These are phyloP conservation scores for Euzophera pinguis DNA, from an alignment of 2,888 invertebrate genomes.

Conservation along the genomic window DNA sequence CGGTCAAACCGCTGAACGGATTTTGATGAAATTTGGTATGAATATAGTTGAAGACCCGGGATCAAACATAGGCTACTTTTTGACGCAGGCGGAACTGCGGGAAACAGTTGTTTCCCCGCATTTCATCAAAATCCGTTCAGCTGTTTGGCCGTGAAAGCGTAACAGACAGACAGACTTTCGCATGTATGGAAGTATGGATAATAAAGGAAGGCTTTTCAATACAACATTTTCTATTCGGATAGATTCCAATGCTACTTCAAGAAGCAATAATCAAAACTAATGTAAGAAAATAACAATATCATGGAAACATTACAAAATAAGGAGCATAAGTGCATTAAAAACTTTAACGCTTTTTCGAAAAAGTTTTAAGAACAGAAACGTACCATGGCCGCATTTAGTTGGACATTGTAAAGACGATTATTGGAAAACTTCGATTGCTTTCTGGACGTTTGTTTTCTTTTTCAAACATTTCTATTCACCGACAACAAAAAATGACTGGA, in stretches of 20 bases:
- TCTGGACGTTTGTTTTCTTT: constrained; percentile 9
- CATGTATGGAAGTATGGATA: no score
- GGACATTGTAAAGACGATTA: constrained; percentile 12
- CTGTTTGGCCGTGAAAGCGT: no score
- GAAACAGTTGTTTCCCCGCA: no score
- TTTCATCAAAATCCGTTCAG: no score
- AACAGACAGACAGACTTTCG: no score
- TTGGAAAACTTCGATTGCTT: constrained; percentile 15
- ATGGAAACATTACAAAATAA: not conserved
- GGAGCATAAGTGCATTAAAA: not conserved
- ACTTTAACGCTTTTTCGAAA: constrained; percentile 6
- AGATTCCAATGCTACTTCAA: not conserved
- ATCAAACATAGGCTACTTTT: no score
- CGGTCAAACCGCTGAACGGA: no score
- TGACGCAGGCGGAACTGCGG: no score
- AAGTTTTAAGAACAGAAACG: constrained; percentile 4
- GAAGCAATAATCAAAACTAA: not conserved
- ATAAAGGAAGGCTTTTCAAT: not conserved
- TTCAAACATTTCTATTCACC: constrained; percentile 11
- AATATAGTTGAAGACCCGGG: no score
- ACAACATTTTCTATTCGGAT: not conserved
- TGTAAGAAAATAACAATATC: not conserved
- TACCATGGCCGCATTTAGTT: constrained; percentile 7
- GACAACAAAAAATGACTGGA: constrained; percentile 8
- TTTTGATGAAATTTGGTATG: no score